Percentiles rank a stretch among this genome's conserved stretches.
phyloP scores from a whole-genome alignment of 2,888 invertebrate species.

The Latrodectus hesperus region DNA sequence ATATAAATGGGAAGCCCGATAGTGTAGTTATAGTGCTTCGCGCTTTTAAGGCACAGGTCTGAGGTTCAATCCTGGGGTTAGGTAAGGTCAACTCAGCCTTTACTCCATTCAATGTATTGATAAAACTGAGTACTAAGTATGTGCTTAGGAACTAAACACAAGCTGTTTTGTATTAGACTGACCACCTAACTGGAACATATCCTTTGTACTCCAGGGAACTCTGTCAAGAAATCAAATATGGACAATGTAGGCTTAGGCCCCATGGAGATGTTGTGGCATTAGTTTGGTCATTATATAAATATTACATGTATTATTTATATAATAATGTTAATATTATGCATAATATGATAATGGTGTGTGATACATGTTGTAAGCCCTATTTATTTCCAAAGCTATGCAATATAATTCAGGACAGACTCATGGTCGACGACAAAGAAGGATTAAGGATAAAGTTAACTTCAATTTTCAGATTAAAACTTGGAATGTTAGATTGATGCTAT shows the following conservation, averaged over 20 bases:
- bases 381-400: too few relatives aligned
- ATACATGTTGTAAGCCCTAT: too few relatives aligned
- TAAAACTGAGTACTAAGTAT: neutral
- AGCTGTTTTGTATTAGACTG: neutral
- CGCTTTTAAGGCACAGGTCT: neutral
- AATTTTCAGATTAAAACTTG: too few relatives aligned
- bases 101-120: neutral
- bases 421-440: too few relatives aligned
- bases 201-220: neutral
- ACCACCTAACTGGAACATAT: neutral
- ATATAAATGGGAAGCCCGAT: neutral
- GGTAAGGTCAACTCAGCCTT: neutral
- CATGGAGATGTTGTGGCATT: neutral
- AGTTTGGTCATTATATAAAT: neutral
- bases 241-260: neutral
- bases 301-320: too few relatives aligned
- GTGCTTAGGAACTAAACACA: neutral
- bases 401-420: too few relatives aligned
- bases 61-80: neutral
- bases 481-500: too few relatives aligned
- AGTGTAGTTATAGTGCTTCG: neutral
- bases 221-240: neutral
- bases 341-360: too few relatives aligned
- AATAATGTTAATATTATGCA: too few relatives aligned
- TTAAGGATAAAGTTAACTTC: too few relatives aligned